phyloP scores from a whole-genome alignment of 2,113 vertebrate species.

The Lampris megalopsis region DNA sequence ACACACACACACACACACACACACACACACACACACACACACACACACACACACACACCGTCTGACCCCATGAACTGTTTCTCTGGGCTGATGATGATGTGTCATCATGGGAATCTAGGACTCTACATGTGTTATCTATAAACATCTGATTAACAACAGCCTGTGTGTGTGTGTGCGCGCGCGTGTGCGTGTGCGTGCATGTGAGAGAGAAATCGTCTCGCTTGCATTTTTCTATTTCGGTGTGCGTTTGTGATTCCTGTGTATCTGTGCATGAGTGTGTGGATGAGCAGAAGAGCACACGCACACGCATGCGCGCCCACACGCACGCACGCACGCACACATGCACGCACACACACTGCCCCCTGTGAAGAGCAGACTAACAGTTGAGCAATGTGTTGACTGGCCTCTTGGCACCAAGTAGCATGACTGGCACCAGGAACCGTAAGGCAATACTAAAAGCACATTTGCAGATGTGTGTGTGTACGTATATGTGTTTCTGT shows the following conservation, averaged over 20 bases:
- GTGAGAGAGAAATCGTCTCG: no score
- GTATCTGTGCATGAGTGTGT: no score
- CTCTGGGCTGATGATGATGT: slow-evolving; percentile 30
- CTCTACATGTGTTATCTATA: slow-evolving; percentile 59
- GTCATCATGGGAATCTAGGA: slow-evolving; percentile 54
- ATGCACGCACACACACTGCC: neutral
- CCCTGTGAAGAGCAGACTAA: slow-evolving; percentile 27
- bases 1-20: neutral
- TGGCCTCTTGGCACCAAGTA: slow-evolving; percentile 31
- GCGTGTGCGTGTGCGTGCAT: neutral
- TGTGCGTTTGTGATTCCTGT: no score
- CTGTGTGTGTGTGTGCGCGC: slow-evolving; percentile 8
- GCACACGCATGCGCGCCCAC: neutral
- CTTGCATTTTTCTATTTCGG: no score
- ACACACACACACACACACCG: neutral
- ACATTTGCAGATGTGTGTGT: slow-evolving; percentile 6
- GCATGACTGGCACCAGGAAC: slow-evolving; percentile 38
- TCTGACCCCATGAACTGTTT: slow-evolving; percentile 36
- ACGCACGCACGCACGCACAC: neutral
- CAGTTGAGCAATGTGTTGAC: slow-evolving; percentile 44
- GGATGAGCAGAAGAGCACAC: neutral
- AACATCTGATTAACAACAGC: slow-evolving; percentile 59
- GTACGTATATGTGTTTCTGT: no score
- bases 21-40: slow-evolving; percentile 2
- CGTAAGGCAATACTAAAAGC: slow-evolving; percentile 1